Conservation (phyloP, 2,113 vertebrate species). For the Arothron firmamentum region DNA sequence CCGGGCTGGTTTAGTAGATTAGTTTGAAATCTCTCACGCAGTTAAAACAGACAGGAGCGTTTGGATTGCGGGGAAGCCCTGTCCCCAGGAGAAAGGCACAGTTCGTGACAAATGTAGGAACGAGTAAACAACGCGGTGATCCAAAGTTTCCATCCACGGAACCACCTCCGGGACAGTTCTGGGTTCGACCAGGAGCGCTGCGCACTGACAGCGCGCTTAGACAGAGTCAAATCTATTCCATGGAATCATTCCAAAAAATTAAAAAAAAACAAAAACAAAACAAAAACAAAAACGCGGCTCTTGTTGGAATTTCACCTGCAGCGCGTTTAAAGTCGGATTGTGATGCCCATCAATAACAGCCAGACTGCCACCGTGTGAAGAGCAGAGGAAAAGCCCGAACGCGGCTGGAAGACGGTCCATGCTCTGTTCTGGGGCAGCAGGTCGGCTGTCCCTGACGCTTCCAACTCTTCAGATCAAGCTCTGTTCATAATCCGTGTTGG, state of each 20-base stretch:
- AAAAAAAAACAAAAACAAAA: too few species aligned
- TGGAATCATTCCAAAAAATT: too few species aligned
- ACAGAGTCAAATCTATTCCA: too few species aligned
- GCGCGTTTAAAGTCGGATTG: neutral
- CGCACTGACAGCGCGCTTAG: too few species aligned
- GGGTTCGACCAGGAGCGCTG: too few species aligned
- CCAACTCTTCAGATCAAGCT: too few species aligned
- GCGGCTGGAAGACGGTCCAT: constrained; percentile 7
- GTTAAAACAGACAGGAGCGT: neutral
- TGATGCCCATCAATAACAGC: constrained; percentile 24
- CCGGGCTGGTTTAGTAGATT: constrained; percentile 18
- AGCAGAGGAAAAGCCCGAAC: constrained; percentile 32
- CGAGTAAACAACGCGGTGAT: constrained; percentile 18
- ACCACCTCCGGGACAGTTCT: neutral
- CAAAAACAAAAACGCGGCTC: too few species aligned
- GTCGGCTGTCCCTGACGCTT: neutral
- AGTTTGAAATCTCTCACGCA: constrained; percentile 29
- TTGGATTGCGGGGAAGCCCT: neutral
- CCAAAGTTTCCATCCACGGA: constrained; percentile 59
- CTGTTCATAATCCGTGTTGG: too few species aligned
- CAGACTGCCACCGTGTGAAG: constrained; percentile 60
- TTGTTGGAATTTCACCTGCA: too few species aligned
- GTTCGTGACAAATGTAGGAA: constrained; percentile 3
- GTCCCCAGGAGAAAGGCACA: neutral
- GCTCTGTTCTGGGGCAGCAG: constrained; percentile 7